Evolutionary conservation across 2,113 vertebrate species (phyloP), one percentile per base, ranked within the genome.

Genomic region (Aptenodytes patagonicus): DNA sequence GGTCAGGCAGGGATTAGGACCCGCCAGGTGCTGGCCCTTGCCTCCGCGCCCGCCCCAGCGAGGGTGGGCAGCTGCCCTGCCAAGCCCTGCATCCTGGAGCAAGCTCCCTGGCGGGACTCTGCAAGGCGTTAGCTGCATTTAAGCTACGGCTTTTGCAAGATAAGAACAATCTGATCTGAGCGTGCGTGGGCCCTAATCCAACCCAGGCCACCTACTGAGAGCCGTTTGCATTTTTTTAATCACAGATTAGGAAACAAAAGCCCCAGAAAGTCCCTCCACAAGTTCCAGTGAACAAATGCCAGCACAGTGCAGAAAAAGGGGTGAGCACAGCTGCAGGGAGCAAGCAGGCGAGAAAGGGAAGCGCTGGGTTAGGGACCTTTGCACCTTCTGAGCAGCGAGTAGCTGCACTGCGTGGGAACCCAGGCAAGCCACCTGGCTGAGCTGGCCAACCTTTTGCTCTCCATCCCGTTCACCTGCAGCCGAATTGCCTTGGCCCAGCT

Each of bases 1-100:
- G 46, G 46, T 17, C 17, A 4, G 24, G 29, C 13, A 72, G 62
- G 54, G 79, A 28, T 61, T 11, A 29, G 47, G 52, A 32, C 8
- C 16, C 19, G 20, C 70, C 57, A 26, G 42, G 32, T 44, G 38
- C 75, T 32, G 20, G 32, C 34, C 31, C 26, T 61, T 42, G 34
- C 11, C 47, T 32, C 38, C 0, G 0, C 3, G 7, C n/a, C 34
- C 8, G 0, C 36, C 61, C 31, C 36, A 38, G 36, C 3, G 1
- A 40, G 36, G 58, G 71, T 34, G 55, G 49, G 87, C 61, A 73
- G 44, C 8, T 9, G 55, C 83, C 72, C 28, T 51, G 77, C 49
- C 76, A 32, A 85, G 65, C 84, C 55, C 80, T 70, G 14, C 3
- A 62, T 8, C 47, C 25, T 4, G 40, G 15, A 55, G 31, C 70